Evolutionary conservation across 2,797 vertebrate species (phyloP), one percentile per base, ranked within the genome.

Genomic region (Sebastes diaconus): DNA sequence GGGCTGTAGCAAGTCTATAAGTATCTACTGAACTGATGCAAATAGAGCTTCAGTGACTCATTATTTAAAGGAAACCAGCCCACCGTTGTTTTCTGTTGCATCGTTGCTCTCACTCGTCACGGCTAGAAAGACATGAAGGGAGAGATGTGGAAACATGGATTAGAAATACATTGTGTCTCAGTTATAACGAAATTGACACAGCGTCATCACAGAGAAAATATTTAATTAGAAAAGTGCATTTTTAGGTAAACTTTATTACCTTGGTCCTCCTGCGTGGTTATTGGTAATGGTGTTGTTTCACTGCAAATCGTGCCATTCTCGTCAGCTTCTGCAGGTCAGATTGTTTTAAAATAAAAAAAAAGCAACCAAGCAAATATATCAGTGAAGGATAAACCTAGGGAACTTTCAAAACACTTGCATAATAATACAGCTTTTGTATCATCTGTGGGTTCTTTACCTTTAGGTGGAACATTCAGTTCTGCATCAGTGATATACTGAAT

Each of bases 61-160:
- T 22, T 67, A 34, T 71, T 92, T 89, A 79, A 95, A 95, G 65
- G 94, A 95, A 87, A 79, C 58, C 76, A 95, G 76, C 1, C 77
- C 91, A 1, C 74, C 76, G 0, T 88, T 87, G n/a, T 22, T 90
- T 75, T 86, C 90, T 55, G 68, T 52, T 3, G 30, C 30, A 2
- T 77, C 77, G 0, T 42, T 5, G 76, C 14, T 83, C 39, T 89
- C 86, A 36, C 69, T 42, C 0, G n/a, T 80, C 58, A 60, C 69
- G 42, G n/a, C 94, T 95, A 16, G 36, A 83, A 83, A 80, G 32
- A 80, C 10, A 83, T 1, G 27, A 73, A 76, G 1, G 65, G 1
- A 0, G 3, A 52, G 16, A 54, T 18, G 29, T 20, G 11, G 10
- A 75, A 42, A 75, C 18, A 78, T 13, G 3, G 11, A 61, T 80